phyloP scores from a whole-genome alignment of 30 jellyfish, hydroid and myxozoan species.

The Cassiopea xamachana region DNA sequence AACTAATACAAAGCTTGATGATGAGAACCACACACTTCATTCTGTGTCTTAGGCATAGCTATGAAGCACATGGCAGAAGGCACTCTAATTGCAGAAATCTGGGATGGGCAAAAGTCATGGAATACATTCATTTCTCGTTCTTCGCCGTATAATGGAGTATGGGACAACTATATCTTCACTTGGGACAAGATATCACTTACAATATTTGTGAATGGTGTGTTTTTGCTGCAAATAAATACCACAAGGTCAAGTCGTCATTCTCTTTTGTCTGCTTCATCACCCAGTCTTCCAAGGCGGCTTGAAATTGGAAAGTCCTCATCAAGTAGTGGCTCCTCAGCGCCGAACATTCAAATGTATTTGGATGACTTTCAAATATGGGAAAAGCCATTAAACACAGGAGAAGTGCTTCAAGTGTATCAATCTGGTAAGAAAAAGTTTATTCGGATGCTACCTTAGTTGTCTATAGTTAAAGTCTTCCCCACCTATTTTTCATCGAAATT shows the following conservation, averaged over 20 bases:
- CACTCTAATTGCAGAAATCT: not conserved
- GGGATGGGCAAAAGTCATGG: conserved; percentile 46
- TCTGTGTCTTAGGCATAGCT: not conserved
- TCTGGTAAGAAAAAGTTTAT: conserved; percentile 19
- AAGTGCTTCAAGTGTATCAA: conserved; percentile 15
- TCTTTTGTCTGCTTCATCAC: not conserved
- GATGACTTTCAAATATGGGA: conserved; percentile 74
- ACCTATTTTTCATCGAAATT: too few relatives aligned
- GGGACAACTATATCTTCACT: conserved; percentile 40
- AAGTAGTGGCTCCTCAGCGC: not conserved
- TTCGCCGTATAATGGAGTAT: not conserved
- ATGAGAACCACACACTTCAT: too few relatives aligned
- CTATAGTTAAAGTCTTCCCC: too few relatives aligned
- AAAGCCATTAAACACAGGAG: conserved; percentile 10
- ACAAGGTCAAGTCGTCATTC: not conserved
- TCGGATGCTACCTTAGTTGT: not conserved
- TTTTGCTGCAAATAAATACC: not conserved
- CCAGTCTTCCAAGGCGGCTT: not conserved
- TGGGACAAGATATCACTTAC: conserved; percentile 45
- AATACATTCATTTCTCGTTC: not conserved
- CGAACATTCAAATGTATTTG: not conserved
- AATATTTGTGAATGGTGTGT: conserved; percentile 27
- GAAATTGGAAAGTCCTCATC: conserved; percentile 23
- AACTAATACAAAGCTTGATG: too few relatives aligned
- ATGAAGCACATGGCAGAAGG: not conserved